Evolutionary conservation across 2,113 vertebrate species (phyloP).

Genomic region (Damaliscus lunatus): DNA sequence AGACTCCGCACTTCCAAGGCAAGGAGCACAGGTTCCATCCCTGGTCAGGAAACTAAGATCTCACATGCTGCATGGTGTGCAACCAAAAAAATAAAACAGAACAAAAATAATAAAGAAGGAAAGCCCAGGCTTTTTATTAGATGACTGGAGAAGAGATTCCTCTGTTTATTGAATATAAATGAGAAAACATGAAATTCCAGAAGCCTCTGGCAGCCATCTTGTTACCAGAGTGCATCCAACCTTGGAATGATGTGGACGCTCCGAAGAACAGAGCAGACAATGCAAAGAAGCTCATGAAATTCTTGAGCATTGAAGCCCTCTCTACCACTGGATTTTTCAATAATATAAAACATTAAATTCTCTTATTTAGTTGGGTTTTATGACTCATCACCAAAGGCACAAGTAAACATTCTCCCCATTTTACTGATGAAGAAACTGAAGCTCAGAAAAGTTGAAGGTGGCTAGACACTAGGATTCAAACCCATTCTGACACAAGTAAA

Average conservation of each 20-base stretch:
- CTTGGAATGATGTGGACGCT: not conserved
- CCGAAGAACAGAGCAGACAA: not conserved
- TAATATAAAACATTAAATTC: not conserved
- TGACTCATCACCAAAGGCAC: not conserved
- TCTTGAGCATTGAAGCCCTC: not conserved
- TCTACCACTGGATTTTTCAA: not conserved
- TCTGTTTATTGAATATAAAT: not conserved
- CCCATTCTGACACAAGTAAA: not conserved
- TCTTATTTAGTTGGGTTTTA: not conserved
- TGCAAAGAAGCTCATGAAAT: not conserved
- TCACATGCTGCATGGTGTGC: not conserved
- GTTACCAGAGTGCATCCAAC: not conserved
- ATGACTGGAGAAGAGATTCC: not conserved
- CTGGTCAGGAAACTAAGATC: not conserved
- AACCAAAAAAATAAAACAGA: not conserved
- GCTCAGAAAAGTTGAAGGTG: not conserved
- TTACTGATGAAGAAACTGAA: not conserved
- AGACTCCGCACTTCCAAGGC: not conserved
- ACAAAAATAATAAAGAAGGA: not conserved
- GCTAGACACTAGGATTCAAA: not conserved
- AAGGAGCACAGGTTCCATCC: not conserved
- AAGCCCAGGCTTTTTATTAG: not conserved
- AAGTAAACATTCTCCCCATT: not conserved
- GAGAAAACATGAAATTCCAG: not conserved
- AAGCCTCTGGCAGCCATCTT: not conserved